phyloP scores from a whole-genome alignment of 2,113 vertebrate species.

The Grammomys surdaster region DNA sequence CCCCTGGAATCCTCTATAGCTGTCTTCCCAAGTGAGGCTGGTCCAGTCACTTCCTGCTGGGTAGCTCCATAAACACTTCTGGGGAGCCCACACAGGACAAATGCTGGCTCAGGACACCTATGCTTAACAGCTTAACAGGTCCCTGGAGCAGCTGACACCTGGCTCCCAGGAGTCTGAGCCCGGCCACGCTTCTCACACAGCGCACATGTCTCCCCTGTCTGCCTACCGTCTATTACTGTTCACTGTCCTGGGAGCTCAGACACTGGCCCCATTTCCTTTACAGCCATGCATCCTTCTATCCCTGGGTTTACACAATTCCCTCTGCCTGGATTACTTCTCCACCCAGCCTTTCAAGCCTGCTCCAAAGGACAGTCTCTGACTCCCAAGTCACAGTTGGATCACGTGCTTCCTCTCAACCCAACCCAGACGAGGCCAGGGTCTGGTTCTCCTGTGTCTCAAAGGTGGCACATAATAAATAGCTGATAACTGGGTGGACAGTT shows the following conservation, averaged over 20 bases:
- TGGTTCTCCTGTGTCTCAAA: background rate
- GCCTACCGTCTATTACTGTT: background rate
- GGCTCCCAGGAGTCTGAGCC: constrained; percentile 5
- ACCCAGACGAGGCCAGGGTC: background rate
- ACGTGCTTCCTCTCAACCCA: background rate
- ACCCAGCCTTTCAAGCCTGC: background rate
- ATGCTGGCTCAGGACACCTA: background rate
- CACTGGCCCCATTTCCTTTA: background rate
- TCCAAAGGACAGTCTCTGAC: background rate
- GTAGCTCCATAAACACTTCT: constrained; percentile 15
- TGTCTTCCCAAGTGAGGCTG: constrained; percentile 14
- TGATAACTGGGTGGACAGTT: background rate
- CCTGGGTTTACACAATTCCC: background rate
- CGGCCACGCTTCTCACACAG: background rate
- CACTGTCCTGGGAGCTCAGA: background rate
- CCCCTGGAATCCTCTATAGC: background rate
- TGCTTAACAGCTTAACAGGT: background rate
- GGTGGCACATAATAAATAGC: background rate
- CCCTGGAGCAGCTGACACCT: background rate
- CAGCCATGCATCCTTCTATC: background rate
- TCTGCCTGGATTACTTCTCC: background rate
- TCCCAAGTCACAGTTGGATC: background rate
- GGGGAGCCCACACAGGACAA: background rate
- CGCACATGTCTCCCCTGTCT: background rate
- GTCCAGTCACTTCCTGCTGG: constrained; percentile 59